phyloP scores from a whole-genome alignment of 1,140 invertebrate species.

The Drosophila varians region DNA sequence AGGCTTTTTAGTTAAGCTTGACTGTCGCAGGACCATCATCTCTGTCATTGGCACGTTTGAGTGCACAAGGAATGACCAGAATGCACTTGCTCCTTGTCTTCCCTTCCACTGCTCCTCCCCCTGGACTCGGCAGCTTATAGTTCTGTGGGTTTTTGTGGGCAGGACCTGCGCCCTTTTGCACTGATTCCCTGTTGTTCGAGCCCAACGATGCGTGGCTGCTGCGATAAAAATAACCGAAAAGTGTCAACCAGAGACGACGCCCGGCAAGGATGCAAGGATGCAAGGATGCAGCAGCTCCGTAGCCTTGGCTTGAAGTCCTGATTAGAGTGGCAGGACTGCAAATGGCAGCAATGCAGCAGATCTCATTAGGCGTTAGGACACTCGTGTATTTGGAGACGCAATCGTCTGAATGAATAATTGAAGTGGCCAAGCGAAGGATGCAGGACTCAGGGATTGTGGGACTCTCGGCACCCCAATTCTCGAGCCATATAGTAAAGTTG shows the following conservation, averaged over 20 bases:
- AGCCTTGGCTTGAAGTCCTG: background rate
- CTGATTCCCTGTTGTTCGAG: slow-evolving; percentile 72
- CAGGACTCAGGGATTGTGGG: no score
- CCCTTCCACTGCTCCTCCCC: background rate
- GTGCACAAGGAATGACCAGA: slow-evolving; percentile 46
- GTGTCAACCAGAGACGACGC: slow-evolving; percentile 44
- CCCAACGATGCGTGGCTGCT: slow-evolving; percentile 71
- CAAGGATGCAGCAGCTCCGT: background rate
- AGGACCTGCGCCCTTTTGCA: slow-evolving; percentile 43
- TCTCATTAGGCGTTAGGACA: slow-evolving; percentile 45
- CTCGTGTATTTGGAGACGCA: slow-evolving; percentile 38
- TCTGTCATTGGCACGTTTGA: slow-evolving; percentile 56
- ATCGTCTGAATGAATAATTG: slow-evolving; percentile 42
- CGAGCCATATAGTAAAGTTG: slow-evolving; percentile 71
- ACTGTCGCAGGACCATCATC: slow-evolving; percentile 6
- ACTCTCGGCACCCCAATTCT: background rate
- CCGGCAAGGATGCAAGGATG: no score
- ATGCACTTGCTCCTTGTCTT: slow-evolving; percentile 8
- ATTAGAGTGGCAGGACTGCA: slow-evolving; percentile 17
- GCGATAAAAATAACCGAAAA: slow-evolving; percentile 74
- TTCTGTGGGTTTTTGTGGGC: background rate
- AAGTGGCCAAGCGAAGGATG: slow-evolving; percentile 16
- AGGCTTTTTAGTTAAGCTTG: slow-evolving; percentile 1
- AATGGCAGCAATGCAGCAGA: slow-evolving; percentile 11
- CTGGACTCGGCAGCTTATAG: slow-evolving; percentile 5